Percentiles rank a stretch among this genome's conserved stretches.
phyloP scores from a whole-genome alignment of 53 echinoderm and acorn worm genomes.

The Echinarachnius parma region DNA sequence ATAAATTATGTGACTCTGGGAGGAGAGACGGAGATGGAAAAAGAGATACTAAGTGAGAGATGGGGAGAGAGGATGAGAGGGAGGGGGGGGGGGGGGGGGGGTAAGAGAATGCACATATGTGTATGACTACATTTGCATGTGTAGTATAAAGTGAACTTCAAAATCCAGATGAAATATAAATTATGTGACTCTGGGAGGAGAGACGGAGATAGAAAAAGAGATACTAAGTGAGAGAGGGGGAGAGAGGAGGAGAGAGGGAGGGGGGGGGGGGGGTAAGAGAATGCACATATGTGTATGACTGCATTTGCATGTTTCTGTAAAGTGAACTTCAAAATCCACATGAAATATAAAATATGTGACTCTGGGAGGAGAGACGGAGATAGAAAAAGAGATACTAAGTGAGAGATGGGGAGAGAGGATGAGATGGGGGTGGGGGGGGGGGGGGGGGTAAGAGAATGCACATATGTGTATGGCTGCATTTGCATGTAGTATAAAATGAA shows the following conservation, averaged over 20 bases:
- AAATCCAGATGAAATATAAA: too few relatives aligned
- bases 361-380: not conserved
- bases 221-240: not conserved
- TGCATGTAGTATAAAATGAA: too few relatives aligned
- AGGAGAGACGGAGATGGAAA: not conserved
- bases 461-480: not conserved
- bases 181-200: too few relatives aligned
- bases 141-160: too few relatives aligned
- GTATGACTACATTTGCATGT: too few relatives aligned
- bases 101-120: not conserved
- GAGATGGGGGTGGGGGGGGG: not conserved
- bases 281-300: too few relatives aligned
- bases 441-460: not conserved
- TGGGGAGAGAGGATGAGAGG: not conserved
- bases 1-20: not conserved
- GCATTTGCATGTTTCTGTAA: too few relatives aligned
- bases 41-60: not conserved
- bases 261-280: not conserved
- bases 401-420: not conserved
- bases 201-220: not conserved
- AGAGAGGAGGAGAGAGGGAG: not conserved
- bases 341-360: not conserved
- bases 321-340: too few relatives aligned
- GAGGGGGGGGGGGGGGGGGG: not conserved
- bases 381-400: not conserved